phyloP scores from a whole-genome alignment of 2,113 vertebrate species.

The Caracal caracal region DNA sequence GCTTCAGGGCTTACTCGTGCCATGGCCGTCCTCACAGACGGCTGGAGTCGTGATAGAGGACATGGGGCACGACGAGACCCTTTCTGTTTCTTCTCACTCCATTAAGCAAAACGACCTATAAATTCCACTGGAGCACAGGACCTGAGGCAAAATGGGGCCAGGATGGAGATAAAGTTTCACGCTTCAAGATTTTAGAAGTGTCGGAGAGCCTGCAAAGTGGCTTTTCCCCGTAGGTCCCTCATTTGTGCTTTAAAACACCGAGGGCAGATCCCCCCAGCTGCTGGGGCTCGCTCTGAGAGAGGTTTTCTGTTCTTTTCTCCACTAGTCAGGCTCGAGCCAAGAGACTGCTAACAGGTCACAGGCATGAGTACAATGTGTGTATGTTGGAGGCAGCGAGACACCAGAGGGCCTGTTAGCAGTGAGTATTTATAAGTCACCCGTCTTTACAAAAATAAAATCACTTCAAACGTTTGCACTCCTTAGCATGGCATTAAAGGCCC shows the following conservation, averaged over 20 bases:
- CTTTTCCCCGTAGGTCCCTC: neutral
- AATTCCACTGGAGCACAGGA: neutral
- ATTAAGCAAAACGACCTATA: neutral
- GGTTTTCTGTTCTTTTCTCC: neutral
- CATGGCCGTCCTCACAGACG: neutral
- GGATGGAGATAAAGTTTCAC: neutral
- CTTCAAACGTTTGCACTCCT: neutral
- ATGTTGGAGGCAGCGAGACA: neutral
- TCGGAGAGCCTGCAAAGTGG: neutral
- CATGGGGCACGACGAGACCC: no score
- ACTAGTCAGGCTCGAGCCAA: neutral
- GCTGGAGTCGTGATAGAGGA: neutral
- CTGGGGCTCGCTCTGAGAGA: neutral
- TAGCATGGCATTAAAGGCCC: neutral
- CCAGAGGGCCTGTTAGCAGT: neutral
- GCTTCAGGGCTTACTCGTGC: neutral
- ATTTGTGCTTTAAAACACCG: neutral
- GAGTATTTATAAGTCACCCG: neutral
- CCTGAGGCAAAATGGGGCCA: neutral
- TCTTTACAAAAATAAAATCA: neutral
- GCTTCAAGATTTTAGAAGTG: neutral
- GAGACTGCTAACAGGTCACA: neutral
- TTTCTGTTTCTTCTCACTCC: neutral
- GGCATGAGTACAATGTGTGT: neutral
- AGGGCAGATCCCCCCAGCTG: no score